Conservation (phyloP, 2,797 vertebrate genomes). For the Diplodus puntazzo region DNA sequence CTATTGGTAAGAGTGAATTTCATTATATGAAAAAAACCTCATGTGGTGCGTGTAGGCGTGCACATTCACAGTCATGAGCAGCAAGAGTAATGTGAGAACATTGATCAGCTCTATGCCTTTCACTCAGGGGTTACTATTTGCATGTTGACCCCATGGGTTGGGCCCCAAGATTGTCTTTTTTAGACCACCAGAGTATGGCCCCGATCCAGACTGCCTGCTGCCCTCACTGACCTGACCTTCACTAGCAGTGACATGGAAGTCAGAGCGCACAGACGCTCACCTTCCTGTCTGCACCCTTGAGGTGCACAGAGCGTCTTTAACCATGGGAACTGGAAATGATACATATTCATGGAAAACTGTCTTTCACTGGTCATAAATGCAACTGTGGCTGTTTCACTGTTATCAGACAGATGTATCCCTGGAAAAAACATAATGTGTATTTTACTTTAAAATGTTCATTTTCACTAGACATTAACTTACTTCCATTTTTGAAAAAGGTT, state of each 20-base stretch:
- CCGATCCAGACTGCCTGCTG: constrained; percentile 64
- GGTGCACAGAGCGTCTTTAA: constrained; percentile 4
- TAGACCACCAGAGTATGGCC: constrained; percentile 67
- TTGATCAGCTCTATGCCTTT: constrained; percentile 76
- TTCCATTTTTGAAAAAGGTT: background rate
- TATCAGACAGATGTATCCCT: background rate
- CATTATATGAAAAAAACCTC: constrained; percentile 62
- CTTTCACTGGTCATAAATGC: background rate
- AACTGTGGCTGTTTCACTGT: background rate
- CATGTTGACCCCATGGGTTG: constrained; percentile 78
- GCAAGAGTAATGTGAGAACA: constrained; percentile 81
- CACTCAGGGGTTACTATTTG: constrained; percentile 80
- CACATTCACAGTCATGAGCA: constrained; percentile 74
- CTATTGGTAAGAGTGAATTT: constrained; percentile 70
- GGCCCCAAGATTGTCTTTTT: constrained; percentile 69
- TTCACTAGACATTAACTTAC: background rate
- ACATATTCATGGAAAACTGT: constrained; percentile 4
- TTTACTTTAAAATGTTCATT: background rate
- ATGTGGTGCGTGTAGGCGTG: constrained; percentile 60
- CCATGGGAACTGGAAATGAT: background rate
- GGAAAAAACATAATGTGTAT: background rate
- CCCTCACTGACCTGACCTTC: constrained; percentile 81
- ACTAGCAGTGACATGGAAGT: constrained; percentile 56
- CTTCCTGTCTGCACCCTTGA: constrained; percentile 59
- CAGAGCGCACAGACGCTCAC: constrained; percentile 37